Evolutionary conservation across 53 echinoderm and acorn worm genomes (phyloP), one percentile per base, ranked within the genome.

Genomic region (Henricia sp.): DNA sequence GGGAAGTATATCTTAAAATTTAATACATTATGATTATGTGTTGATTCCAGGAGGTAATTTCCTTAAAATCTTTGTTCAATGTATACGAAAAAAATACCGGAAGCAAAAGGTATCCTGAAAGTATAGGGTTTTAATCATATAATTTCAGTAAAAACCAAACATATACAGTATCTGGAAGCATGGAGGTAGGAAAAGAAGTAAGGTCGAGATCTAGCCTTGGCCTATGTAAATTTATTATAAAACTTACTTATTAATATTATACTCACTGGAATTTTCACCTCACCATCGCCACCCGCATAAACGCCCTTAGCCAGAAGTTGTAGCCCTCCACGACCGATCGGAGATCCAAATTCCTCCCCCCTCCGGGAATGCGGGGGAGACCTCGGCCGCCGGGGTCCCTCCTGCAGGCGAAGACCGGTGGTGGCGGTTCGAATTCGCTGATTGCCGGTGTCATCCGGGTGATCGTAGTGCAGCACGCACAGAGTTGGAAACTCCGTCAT

Each of bases 401-500:
- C n/a, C n/a, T n/a, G n/a, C n/a, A 24, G 55, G 4, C 4, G 55
- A 4, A 9, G 55, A n/a, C 6, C 4, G n/a, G 3, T 4, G n/a
- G 23, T 24, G 11, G 34, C 80, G 46, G 63, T 44, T 48, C 27
- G 62, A 28, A 64, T 46, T 20, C 63, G 64, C 12, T 44, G 80
- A n/a, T 23, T 33, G 63, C 72, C 72, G 6, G 34, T 25, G 4
- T 21, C 70, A 40, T 84, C 85, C 34, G 58, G 71, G 52, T 60
- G n/a, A 24, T 80, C 85, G 71, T 84, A 84, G 59, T 72, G 55
- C 23, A 84, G 71, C 20, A 52, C 72, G 33, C 85, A 84, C n/a
- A 84, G 85, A 34, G 85, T 84, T 34, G 85, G 85, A 46, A 84
- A 84, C 69, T 84, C 85, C 34, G 70, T 84, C 85, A 84, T 84